Base-by-base conservation (phyloP, 2,113 vertebrate genomes). In the Cephalopterus ornatus region DNA sequence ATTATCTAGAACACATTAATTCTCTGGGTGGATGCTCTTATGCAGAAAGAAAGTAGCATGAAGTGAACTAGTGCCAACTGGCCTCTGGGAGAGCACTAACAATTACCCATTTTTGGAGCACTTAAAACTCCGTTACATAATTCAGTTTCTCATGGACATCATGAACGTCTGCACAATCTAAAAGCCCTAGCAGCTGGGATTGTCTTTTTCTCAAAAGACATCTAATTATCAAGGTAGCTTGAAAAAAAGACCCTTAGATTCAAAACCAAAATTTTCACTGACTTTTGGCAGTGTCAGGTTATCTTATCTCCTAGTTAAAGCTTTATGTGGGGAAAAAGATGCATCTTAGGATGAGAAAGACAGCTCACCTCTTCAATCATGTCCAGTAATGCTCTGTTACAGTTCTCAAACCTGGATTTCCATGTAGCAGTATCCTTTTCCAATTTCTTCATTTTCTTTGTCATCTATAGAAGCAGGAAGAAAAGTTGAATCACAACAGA, bases 321-420 rank as follows among this genome's bases (percentile, higher is more conserved):
- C 27, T 37, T 89, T 92, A 47, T 1, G 1, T 63, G 23, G 27
- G 24, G 41, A 55, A 81, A 92, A n/a, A 8, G 28, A 37, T 46
- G n/a, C 32, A 52, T 78, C 39, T 62, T 72, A 71, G 79, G 58
- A 76, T 50, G 20, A 68, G 46, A 86, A 86, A 58, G 33, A 47
- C 53, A 12, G 53, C 98, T 98, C 93, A 99, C 99, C 98, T 99
- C 99, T 81, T 99, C 98, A 14, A 99, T 99, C 99, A 99, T 99
- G 88, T 99, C 99, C 80, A 98, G 85, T 65, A 99, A 98, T 4
- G 99, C 98, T 97, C 99, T 99, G 98, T 99, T 99, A 94, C 99
- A 99, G 96, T 98, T 99, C 97, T 99, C 99, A 96, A 99, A 99
- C 55, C 99, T 98, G 16, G 98, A 98, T 98, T 99, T 99, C 99